Base-by-base conservation (phyloP, 2,797 vertebrate species). In the Micromesistius poutassou region DNA sequence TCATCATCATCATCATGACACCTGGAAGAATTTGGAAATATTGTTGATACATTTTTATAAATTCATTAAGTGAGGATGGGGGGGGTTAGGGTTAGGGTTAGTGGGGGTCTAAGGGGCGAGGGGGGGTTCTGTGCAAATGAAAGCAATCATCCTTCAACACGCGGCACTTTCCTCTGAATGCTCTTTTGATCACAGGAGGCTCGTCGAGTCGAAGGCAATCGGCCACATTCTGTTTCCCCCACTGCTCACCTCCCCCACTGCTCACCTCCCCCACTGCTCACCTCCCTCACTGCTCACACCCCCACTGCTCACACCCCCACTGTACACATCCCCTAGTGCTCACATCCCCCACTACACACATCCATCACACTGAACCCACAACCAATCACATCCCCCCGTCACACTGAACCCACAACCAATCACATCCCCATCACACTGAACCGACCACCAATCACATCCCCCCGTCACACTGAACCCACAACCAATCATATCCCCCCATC, bases 1-100 rank as follows among this genome's bases (percentile, higher is more conserved):
- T 91, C 87, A 76, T 46, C 62, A 46, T 55, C 79, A 82, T 71
- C 72, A 81, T 79, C 55, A 85, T 74, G 55, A 74, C 80, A 81
- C 14, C 33, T 76, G 72, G 72, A 80, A 71, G 14, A 76, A 78
- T 80, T 74, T n/a, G n/a, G n/a, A n/a, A n/a, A n/a, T n/a, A n/a
- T n/a, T n/a, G n/a, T 55, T 73, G 74, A 78, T 76, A 75, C 77
- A 73, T 66, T 31, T 13, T 30, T 16, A 30, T 30, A 4, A 71
- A 30, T 30, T 5, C 30, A 14, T 70, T 70, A 30, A 28, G 28
- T 30, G 2, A 31, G 28, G 30, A 30, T 71, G 1, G 86, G 87
- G 87, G 36, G 36, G 5, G 25, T n/a, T 8, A n/a, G 55, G 55
- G 6, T 8, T 22, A n/a, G 55, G 55, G 55, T 12, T 1, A 1